A percentile compares a stretch with the other conserved stretches of the same genome.
Conservation (phyloP, 2,888 invertebrate genomes). For the Heliconius ethilla region DNA sequence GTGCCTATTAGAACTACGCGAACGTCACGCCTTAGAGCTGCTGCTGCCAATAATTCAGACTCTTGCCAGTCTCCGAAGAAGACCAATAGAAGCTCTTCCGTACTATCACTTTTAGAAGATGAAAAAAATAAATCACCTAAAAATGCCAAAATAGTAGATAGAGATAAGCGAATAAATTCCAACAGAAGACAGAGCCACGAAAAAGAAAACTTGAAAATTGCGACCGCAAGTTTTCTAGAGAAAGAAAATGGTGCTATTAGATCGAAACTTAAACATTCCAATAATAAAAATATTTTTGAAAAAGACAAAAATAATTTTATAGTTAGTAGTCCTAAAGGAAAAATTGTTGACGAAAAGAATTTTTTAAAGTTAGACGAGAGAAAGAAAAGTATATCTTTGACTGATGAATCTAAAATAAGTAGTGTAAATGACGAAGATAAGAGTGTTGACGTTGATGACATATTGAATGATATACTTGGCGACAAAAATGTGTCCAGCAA, state of each 20-base stretch:
- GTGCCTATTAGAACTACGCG: constrained; percentile 86
- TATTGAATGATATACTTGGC: constrained; percentile 68
- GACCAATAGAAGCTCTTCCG: constrained; percentile 72
- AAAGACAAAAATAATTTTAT: constrained; percentile 76
- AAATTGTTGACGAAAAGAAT: constrained; percentile 62
- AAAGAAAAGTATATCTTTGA: constrained; percentile 53
- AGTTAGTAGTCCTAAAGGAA: constrained; percentile 71
- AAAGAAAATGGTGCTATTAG: constrained; percentile 80
- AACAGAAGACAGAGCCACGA: constrained; percentile 67
- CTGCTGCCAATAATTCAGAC: constrained; percentile 77
- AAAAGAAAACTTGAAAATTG: constrained; percentile 68
- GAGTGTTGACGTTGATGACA: constrained; percentile 64
- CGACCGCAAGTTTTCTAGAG: constrained; percentile 57
- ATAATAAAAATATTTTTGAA: constrained; percentile 74
- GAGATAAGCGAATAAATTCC: constrained; percentile 63
- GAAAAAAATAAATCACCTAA: constrained; percentile 64
- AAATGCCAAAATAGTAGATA: constrained; percentile 70
- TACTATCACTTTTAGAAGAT: constrained; percentile 70
- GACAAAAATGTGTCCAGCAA: constrained; percentile 61
- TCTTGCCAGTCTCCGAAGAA: constrained; percentile 62
- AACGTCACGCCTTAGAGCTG: constrained; percentile 87
- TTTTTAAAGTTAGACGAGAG: constrained; percentile 59
- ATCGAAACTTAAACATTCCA: constrained; percentile 80
- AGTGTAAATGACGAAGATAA: constrained; percentile 50
- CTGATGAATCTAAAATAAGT: constrained; percentile 58